phyloP scores from a whole-genome alignment of 2,888 invertebrate species.

The Diplazon laetatorius region DNA sequence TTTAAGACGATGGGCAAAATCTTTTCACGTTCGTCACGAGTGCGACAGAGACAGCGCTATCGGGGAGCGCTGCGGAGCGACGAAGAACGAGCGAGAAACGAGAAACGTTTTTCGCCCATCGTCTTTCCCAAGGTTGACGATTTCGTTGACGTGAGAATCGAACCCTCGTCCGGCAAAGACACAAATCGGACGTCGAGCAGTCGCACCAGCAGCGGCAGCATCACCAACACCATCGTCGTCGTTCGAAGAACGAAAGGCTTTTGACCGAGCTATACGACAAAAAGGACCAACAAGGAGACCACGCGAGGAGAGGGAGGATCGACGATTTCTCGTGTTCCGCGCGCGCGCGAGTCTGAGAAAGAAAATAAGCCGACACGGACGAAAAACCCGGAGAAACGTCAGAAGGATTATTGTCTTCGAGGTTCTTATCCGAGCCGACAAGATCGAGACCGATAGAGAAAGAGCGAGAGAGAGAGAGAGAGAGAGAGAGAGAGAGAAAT shows the following conservation, averaged over 20 bases:
- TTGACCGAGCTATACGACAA: not conserved
- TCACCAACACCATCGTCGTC: not conserved
- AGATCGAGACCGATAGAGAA: too few relatives aligned
- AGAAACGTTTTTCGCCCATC: too few relatives aligned
- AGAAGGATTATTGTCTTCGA: slow-evolving; percentile 82
- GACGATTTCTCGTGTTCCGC: slow-evolving; percentile 37
- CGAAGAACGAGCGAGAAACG: too few relatives aligned
- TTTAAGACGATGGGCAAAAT: too few relatives aligned
- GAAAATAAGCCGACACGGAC: slow-evolving; percentile 79
- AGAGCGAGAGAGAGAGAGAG: slow-evolving; percentile 40
- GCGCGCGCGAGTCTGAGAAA: slow-evolving; percentile 47
- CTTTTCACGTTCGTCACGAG: too few relatives aligned
- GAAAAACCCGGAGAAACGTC: slow-evolving; percentile 77
- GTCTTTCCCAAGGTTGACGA: too few relatives aligned
- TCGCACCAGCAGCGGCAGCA: not conserved
- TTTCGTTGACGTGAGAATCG: too few relatives aligned
- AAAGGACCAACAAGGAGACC: not conserved
- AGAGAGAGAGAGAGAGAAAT: too few relatives aligned
- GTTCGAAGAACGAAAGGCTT: slow-evolving; percentile 11
- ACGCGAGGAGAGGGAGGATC: slow-evolving; percentile 40
- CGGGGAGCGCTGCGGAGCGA: too few relatives aligned
- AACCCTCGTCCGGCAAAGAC: slow-evolving; percentile 48
- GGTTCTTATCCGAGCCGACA: slow-evolving; percentile 79
- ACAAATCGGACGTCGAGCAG: slow-evolving; percentile 18
- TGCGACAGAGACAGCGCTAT: too few relatives aligned